A percentile compares a stretch with the other conserved stretches of the same genome.
These are phyloP conservation scores for Mustela nigripes DNA, from an alignment of 2,113 vertebrate species.

Conservation along the genomic window DNA sequence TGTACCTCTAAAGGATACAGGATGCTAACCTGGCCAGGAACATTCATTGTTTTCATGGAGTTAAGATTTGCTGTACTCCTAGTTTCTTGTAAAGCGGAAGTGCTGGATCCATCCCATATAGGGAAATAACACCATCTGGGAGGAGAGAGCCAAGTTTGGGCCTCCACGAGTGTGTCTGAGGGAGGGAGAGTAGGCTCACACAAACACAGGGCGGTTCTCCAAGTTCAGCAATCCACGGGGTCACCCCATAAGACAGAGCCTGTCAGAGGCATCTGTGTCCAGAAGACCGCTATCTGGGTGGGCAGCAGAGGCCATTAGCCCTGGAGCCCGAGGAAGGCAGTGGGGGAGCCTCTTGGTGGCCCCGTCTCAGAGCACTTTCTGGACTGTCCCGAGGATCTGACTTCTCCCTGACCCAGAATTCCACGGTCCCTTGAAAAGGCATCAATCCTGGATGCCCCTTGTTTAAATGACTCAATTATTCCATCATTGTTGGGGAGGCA, in stretches of 20 bases:
- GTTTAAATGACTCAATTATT: conserved; percentile 52
- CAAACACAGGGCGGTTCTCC: rapidly evolving
- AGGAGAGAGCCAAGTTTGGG: neutral
- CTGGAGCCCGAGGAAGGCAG: too few relatives aligned
- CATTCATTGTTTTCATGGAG: neutral
- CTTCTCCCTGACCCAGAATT: neutral
- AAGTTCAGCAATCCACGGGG: neutral
- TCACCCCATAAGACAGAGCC: neutral
- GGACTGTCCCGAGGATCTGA: neutral
- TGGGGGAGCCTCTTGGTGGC: rapidly evolving
- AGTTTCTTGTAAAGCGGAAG: neutral
- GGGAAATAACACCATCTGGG: neutral
- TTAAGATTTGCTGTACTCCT: neutral
- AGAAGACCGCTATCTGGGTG: neutral
- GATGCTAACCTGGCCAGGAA: neutral
- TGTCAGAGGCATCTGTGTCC: neutral
- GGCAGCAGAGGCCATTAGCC: neutral
- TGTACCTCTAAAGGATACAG: neutral
- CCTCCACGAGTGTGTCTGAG: neutral
- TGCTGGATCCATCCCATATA: neutral
- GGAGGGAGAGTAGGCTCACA: neutral
- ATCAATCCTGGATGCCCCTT: neutral
- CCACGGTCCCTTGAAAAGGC: neutral
- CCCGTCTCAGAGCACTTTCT: neutral
- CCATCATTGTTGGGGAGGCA: conserved; percentile 15